Conservation (phyloP, 1,140 invertebrate species). For the Maconellicoccus hirsutus region DNA sequence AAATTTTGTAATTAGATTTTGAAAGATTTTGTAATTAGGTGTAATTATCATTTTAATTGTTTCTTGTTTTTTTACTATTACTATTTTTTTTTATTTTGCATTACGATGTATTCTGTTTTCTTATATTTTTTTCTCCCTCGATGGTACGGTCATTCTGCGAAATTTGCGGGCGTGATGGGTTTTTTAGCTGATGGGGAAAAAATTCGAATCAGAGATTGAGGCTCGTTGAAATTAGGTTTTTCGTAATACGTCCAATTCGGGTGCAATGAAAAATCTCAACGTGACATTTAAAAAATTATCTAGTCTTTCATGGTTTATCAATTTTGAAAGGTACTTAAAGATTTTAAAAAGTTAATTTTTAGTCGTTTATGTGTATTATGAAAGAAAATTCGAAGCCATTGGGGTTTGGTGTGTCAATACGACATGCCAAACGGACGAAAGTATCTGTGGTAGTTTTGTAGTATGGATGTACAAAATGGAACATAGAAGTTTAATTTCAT, state of each 20-base stretch:
- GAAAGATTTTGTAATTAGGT: background rate
- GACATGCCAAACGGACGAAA: background rate
- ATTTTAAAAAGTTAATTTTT: background rate
- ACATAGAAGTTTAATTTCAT: background rate
- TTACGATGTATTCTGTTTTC: no score
- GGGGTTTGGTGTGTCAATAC: background rate
- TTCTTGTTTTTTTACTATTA: background rate
- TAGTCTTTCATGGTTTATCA: slow-evolving; percentile 1
- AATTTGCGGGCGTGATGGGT: no score
- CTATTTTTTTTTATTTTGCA: background rate
- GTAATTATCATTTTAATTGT: background rate
- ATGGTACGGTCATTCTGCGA: background rate
- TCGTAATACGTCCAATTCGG: no score
- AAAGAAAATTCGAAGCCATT: background rate
- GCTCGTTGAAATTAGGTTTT: no score
- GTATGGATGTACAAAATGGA: background rate
- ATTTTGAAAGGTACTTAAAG: slow-evolving; percentile 5
- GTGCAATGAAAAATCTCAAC: background rate
- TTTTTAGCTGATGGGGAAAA: no score
- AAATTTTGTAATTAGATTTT: slow-evolving; percentile 10
- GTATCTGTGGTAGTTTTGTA: background rate
- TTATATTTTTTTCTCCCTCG: background rate
- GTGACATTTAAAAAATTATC: background rate
- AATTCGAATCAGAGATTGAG: background rate
- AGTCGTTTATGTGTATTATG: background rate